A percentile compares a stretch with the other conserved stretches of the same genome.
Evolutionary conservation across 2,888 invertebrate genomes (phyloP).

Genomic region (Calephelis perditalis): DNA sequence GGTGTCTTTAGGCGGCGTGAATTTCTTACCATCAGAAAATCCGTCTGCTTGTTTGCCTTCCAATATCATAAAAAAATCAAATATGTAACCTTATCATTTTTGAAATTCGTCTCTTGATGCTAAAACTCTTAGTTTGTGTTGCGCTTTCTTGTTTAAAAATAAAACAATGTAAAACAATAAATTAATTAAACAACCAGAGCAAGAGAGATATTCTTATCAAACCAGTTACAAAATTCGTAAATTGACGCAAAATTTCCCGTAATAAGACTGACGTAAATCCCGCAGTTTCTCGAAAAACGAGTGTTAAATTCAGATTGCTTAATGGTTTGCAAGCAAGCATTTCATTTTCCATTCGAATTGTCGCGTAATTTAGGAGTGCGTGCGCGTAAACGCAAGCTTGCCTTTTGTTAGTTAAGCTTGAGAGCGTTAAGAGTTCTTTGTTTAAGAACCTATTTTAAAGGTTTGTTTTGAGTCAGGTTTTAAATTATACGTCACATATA

Average conservation of each 20-base stretch:
- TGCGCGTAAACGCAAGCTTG: constrained; percentile 58
- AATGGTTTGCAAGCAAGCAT: constrained; percentile 73
- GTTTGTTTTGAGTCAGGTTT: constrained; percentile 1
- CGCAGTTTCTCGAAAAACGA: constrained; percentile 68
- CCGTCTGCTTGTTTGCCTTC: too few relatives aligned
- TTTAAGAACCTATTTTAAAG: constrained; percentile 9
- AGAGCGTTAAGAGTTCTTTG: constrained; percentile 37
- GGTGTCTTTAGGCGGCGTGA: too few relatives aligned
- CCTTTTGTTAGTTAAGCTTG: constrained; percentile 56
- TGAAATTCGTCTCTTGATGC: too few relatives aligned
- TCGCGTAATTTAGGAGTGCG: constrained; percentile 67
- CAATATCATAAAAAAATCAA: too few relatives aligned
- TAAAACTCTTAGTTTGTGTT: too few relatives aligned
- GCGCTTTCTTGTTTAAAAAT: too few relatives aligned
- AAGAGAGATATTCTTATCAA: neutral
- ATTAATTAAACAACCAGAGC: too few relatives aligned
- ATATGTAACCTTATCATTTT: too few relatives aligned
- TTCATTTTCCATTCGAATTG: constrained; percentile 76
- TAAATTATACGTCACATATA: neutral
- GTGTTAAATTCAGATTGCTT: constrained; percentile 76
- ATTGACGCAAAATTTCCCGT: constrained; percentile 14
- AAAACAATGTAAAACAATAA: too few relatives aligned
- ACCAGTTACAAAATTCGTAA: neutral
- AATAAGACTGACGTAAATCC: constrained; percentile 39
- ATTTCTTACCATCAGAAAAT: too few relatives aligned